These are phyloP conservation scores for Eufriesea mexicana DNA, from an alignment of 1,140 invertebrate genomes.

Conservation along the genomic window DNA sequence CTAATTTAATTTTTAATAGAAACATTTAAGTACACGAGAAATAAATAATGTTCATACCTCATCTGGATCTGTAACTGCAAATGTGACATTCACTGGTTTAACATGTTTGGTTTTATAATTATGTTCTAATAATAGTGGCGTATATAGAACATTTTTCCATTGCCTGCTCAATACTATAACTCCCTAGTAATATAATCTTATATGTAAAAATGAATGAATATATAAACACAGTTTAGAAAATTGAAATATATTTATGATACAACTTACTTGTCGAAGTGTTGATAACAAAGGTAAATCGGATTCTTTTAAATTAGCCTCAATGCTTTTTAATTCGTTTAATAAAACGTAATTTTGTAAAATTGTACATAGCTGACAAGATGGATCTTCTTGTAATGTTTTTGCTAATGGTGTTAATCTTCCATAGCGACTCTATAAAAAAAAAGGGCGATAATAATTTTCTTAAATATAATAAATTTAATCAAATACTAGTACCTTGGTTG, in stretches of 20 bases:
- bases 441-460: conserved; percentile 7
- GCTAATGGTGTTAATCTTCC: conserved; percentile 93
- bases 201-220: conserved; percentile 18
- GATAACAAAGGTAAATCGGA: conserved; percentile 92
- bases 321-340: conserved; percentile 87
- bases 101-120: conserved; percentile 92
- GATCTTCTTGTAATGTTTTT: conserved; percentile 96
- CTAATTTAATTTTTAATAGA: background rate
- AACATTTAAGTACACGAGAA: background rate
- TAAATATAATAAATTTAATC: background rate
- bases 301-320: conserved; percentile 93
- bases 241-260: conserved; percentile 59
- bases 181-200: conserved; percentile 84
- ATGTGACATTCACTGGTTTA: conserved; percentile 93
- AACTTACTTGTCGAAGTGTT: conserved; percentile 90
- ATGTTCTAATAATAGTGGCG: conserved; percentile 94
- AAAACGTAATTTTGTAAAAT: conserved; percentile 94
- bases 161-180: conserved; percentile 95
- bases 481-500: conserved; percentile 87
- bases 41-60: conserved; percentile 82
- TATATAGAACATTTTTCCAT: conserved; percentile 98
- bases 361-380: conserved; percentile 95
- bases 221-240: background rate
- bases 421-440: conserved; percentile 90
- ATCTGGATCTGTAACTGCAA: conserved; percentile 91